phyloP scores from a whole-genome alignment of 2,888 invertebrate genomes.

The Cataglyphis cursor region DNA sequence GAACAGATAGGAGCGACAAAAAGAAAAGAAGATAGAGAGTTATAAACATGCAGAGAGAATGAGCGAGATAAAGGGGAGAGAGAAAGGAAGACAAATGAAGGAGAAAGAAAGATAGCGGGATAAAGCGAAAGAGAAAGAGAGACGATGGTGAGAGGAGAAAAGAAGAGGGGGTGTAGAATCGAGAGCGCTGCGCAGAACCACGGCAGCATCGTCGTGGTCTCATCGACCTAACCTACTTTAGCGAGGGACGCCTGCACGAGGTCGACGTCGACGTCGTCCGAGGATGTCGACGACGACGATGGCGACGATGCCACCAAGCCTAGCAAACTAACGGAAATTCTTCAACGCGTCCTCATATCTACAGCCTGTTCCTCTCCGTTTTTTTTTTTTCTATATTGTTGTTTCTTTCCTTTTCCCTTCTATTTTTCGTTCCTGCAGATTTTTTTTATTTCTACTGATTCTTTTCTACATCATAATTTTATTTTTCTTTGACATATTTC shows the following conservation, averaged over 20 bases:
- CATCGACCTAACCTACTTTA: constrained; percentile 85
- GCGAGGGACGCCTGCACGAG: constrained; percentile 76
- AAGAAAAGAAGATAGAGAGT: constrained; percentile 2
- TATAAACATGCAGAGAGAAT: constrained; percentile 5
- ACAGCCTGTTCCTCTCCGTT: not conserved
- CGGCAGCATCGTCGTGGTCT: constrained; percentile 80
- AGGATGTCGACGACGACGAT: constrained; percentile 76
- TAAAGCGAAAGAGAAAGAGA: constrained; percentile 27
- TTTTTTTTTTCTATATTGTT: not conserved
- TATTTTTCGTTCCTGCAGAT: not conserved
- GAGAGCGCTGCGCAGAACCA: constrained; percentile 82
- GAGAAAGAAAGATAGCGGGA: not conserved
- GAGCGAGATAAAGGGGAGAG: not conserved
- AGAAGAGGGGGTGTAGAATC: constrained; percentile 74
- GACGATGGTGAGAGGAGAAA: constrained; percentile 48
- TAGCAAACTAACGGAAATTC: constrained; percentile 22
- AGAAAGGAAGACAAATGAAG: not conserved
- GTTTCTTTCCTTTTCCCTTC: not conserved
- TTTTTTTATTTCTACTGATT: constrained; percentile 1
- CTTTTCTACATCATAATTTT: constrained; percentile 32
- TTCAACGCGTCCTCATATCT: constrained; percentile 1
- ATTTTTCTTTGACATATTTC: constrained; percentile 16
- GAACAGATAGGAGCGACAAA: not conserved
- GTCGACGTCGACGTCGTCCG: constrained; percentile 76
- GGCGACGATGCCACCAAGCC: not conserved